These are phyloP conservation scores for Nysson spinosus DNA, from an alignment of 2,888 invertebrate species.

Conservation along the genomic window DNA sequence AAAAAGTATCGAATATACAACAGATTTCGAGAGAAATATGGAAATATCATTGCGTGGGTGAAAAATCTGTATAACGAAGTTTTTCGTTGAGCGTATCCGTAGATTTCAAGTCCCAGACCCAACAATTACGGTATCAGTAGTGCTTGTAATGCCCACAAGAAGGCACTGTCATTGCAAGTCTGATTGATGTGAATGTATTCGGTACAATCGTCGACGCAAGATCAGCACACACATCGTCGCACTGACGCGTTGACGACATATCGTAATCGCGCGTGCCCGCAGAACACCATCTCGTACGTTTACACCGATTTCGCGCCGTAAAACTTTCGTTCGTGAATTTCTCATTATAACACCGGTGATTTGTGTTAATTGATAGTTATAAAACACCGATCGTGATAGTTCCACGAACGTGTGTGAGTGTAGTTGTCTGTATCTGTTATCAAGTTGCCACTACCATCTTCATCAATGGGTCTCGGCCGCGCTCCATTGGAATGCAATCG, in stretches of 20 bases:
- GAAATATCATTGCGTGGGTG: conserved; percentile 3
- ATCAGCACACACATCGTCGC: conserved; percentile 41
- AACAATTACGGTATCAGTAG: conserved; percentile 36
- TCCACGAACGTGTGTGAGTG: conserved; percentile 22
- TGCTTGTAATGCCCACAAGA: conserved; percentile 25
- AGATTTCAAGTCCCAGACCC: conserved; percentile 37
- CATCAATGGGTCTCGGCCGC: conserved; percentile 40
- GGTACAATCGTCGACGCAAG: conserved; percentile 32
- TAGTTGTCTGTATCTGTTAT: conserved; percentile 30
- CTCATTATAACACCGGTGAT: too few relatives aligned
- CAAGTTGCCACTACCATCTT: conserved; percentile 13
- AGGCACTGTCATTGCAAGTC: conserved; percentile 31
- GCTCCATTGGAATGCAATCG: conserved; percentile 47
- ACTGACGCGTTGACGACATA: conserved; percentile 39
- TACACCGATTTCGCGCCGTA: too few relatives aligned
- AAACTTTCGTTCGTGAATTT: neutral
- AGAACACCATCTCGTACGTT: neutral
- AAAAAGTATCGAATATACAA: too few relatives aligned
- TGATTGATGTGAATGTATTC: conserved; percentile 14
- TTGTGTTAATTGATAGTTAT: too few relatives aligned
- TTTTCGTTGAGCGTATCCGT: too few relatives aligned
- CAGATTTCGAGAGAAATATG: too few relatives aligned
- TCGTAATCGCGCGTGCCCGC: conserved; percentile 14
- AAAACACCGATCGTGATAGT: conserved; percentile 5
- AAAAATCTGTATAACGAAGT: conserved; percentile 4